Conservation (phyloP, 2,888 invertebrate genomes). For the Herminia tarsipennalis region DNA sequence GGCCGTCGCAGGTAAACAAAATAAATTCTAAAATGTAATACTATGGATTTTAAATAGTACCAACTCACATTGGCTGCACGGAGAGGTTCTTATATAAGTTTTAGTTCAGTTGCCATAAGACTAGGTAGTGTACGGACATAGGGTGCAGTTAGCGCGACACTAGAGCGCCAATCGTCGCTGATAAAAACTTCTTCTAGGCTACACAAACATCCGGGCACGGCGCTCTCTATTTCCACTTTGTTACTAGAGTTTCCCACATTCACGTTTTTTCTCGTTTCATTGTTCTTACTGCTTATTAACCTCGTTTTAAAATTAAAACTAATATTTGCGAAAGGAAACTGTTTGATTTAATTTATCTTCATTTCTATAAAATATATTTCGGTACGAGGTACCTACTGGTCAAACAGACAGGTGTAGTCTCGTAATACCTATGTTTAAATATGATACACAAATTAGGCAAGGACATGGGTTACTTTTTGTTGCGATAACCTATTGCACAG, state of each 20-base stretch:
- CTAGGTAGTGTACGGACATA: conserved; percentile 36
- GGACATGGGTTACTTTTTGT: too few relatives aligned
- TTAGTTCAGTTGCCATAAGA: conserved; percentile 35
- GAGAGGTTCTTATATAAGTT: conserved; percentile 46
- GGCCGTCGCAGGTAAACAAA: too few relatives aligned
- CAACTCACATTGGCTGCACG: conserved; percentile 20
- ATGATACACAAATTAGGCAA: too few relatives aligned
- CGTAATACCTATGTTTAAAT: too few relatives aligned
- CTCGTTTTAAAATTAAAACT: conserved; percentile 52
- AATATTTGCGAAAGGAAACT: too few relatives aligned
- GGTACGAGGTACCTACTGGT: too few relatives aligned
- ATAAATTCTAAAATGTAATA: too few relatives aligned
- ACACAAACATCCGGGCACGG: conserved; percentile 74
- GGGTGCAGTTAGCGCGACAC: conserved; percentile 66
- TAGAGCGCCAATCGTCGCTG: conserved; percentile 68
- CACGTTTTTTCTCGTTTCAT: conserved; percentile 46
- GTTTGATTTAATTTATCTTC: too few relatives aligned
- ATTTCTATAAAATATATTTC: too few relatives aligned
- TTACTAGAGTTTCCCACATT: conserved; percentile 67
- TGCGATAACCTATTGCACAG: too few relatives aligned
- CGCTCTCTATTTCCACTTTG: conserved; percentile 79
- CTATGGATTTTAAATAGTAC: not conserved
- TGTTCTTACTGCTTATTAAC: conserved; percentile 62
- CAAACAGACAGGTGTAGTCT: too few relatives aligned
- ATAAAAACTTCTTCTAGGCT: conserved; percentile 73